Evolutionary conservation across 2,113 vertebrate genomes (phyloP).

Genomic region (Stegastes partitus): DNA sequence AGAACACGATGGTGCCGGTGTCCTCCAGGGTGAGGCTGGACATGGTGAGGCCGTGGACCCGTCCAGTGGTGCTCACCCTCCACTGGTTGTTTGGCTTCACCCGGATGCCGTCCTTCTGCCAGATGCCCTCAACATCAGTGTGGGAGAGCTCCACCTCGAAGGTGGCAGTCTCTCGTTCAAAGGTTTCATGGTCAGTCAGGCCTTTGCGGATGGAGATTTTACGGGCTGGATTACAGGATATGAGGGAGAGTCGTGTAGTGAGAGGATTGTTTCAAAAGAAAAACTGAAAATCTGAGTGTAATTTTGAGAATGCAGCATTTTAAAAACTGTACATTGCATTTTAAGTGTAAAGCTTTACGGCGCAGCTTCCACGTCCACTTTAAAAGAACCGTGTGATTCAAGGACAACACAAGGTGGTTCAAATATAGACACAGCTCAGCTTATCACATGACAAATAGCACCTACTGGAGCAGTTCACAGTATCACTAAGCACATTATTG

Average conservation of each 20-base stretch:
- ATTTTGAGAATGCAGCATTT: too few species aligned
- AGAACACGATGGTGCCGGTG: constrained; percentile 90
- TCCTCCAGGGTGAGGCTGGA: constrained; percentile 89
- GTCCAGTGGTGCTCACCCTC: constrained; percentile 85
- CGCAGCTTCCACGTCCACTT: neutral
- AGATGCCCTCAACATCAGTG: constrained; percentile 86
- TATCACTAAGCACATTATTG: constrained; percentile 32
- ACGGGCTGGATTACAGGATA: constrained; percentile 81
- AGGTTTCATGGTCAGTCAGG: constrained; percentile 87
- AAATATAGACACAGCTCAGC: constrained; percentile 51
- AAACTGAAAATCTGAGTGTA: neutral
- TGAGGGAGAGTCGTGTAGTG: neutral
- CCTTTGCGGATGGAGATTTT: constrained; percentile 87
- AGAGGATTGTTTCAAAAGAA: neutral
- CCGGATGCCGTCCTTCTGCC: constrained; percentile 91
- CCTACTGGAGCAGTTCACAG: constrained; percentile 16
- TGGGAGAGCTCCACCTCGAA: constrained; percentile 94
- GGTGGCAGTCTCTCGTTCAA: constrained; percentile 90
- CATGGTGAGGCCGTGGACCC: constrained; percentile 87
- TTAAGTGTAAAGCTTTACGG: too few species aligned
- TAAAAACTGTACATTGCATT: too few species aligned
- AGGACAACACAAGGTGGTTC: constrained; percentile 33
- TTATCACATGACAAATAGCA: constrained; percentile 34
- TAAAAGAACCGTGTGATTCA: constrained; percentile 21
- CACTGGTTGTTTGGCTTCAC: constrained; percentile 88